Percentiles rank a stretch among this genome's conserved stretches.
Evolutionary conservation across 2,797 vertebrate species (phyloP).

Genomic region (Huso huso): DNA sequence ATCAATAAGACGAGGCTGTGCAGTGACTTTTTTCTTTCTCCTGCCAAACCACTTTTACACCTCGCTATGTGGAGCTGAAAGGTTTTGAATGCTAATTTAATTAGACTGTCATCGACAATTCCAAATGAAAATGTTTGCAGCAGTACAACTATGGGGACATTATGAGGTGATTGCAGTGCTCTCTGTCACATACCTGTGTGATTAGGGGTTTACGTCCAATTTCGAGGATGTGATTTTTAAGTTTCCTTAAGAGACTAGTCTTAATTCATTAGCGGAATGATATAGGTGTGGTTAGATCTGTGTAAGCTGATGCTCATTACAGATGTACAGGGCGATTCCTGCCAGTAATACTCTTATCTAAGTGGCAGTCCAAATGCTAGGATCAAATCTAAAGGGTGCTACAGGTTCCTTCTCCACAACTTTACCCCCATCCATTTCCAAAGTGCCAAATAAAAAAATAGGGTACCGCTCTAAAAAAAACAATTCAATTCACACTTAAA

Average conservation of each 20-base stretch:
- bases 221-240: not conserved
- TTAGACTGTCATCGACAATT: conserved; percentile 57
- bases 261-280: no score
- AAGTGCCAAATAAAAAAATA: no score
- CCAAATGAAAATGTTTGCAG: conserved; percentile 49
- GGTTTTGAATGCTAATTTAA: conserved; percentile 58
- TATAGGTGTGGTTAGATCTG: no score
- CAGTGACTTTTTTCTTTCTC: conserved; percentile 19
- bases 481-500: no score
- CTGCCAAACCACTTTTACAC: conserved; percentile 43
- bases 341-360: no score
- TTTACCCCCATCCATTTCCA: no score
- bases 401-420: no score
- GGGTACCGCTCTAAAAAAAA: no score
- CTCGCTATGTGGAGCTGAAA: conserved; percentile 40
- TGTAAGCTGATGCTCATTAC: no score
- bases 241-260: not conserved
- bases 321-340: no score
- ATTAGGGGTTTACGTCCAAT: not conserved
- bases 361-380: no score
- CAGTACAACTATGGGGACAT: conserved; percentile 36
- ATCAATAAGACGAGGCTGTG: conserved; percentile 27
- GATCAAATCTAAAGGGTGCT: no score
- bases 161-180: not conserved
- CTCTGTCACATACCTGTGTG: not conserved